Conservation (phyloP, 2,113 vertebrate species). For the Pelvicachromis taeniatus region DNA sequence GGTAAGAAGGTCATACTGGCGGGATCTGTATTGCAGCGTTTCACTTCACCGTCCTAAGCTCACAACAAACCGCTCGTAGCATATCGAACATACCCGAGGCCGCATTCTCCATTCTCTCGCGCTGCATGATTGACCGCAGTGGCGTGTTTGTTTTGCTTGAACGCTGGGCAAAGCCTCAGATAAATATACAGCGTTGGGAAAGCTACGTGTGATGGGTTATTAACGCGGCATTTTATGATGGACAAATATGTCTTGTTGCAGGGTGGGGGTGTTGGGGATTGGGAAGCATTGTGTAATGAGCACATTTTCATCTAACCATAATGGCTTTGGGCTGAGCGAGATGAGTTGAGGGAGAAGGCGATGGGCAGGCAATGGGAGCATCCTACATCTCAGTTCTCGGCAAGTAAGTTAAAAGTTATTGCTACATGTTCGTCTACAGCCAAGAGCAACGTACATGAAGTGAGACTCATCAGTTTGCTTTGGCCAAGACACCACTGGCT, state of each 20-base stretch:
- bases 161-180: conserved; percentile 18
- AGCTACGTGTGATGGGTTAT: conserved; percentile 46
- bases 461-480: background rate
- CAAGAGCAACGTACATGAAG: background rate
- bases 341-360: background rate
- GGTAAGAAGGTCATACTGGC: background rate
- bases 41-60: background rate
- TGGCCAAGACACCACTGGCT: background rate
- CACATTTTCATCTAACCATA: conserved; percentile 49
- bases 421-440: conserved; percentile 5
- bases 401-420: background rate
- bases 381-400: background rate
- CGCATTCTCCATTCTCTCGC: conserved; percentile 6
- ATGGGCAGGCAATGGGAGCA: background rate
- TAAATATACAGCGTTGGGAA: conserved; percentile 42
- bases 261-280: background rate
- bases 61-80: conserved; percentile 42
- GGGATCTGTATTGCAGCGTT: background rate
- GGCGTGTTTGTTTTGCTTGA: conserved; percentile 58
- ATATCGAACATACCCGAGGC: conserved; percentile 40
- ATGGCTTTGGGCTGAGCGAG: conserved; percentile 15
- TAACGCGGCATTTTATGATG: conserved; percentile 51
- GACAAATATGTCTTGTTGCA: conserved; percentile 47
- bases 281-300: conserved; percentile 31
- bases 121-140: conserved; percentile 10